Base-by-base conservation (phyloP, 2,113 vertebrate genomes). In the Cephalopterus ornatus region DNA sequence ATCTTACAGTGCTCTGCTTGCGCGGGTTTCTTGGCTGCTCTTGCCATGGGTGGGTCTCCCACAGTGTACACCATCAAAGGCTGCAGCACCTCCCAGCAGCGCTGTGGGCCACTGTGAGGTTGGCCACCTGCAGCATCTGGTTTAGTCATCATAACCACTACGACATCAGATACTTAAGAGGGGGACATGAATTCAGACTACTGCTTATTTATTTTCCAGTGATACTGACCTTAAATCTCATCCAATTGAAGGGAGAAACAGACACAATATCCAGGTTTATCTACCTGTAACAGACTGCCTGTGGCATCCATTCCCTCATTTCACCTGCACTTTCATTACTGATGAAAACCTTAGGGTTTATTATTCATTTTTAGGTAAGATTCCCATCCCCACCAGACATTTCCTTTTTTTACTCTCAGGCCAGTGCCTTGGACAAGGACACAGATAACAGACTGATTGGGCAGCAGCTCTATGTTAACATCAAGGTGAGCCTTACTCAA, bases 391-490 rank as follows among this genome's bases (percentile, higher is more conserved):
- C 35, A 35, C 16, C 28, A 80, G 26, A 61, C 23, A 20, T 62
- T 95, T 85, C 47, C 14, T 96, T 94, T 73, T 82, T 88, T 44
- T 65, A 18, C 9, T 58, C 32, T 78, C 66, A 98, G 97, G 97
- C 95, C 70, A 97, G 95, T 14, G 63, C 66, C 32, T 88, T 49
- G 3, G 98, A 98, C 56, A 95, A 96, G 47, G 98, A 98, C 83
- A 98, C 98, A 0, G 97, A 98, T 27, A 96, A 98, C 76, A 96
- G 97, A 39, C 58, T 98, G 86, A 95, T 98, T 79, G 97, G 93
- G 28, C 62, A 89, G 8, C 75, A 97, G 10, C 81, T 98, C 41
- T 97, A 94, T n/a, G 56, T 8, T 9, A 97, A 97, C 12, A 27
- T 98, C 81, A 79, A 42, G 49, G 98, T 98, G 92, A 97, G 97